Evolutionary conservation across 2,797 vertebrate species (phyloP).

Genomic region (Diplodus puntazzo): DNA sequence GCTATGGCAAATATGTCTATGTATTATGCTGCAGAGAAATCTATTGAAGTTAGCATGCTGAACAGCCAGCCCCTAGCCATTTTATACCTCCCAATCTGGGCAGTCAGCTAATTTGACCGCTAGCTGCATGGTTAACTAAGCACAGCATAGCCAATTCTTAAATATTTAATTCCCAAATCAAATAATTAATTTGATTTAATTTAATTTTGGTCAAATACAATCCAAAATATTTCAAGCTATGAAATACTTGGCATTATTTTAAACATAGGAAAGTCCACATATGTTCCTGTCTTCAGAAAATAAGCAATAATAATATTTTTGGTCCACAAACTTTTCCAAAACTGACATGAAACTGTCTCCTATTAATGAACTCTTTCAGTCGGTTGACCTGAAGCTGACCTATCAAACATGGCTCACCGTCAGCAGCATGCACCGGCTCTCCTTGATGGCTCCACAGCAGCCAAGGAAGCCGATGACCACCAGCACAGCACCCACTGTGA

Average conservation of each 20-base stretch:
- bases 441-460: conserved; percentile 87
- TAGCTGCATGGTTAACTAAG: too few relatives aligned
- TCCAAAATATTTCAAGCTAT: background rate
- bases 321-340: background rate
- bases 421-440: conserved; percentile 88
- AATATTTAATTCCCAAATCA: background rate
- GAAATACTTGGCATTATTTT: background rate
- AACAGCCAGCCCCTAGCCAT: too few relatives aligned
- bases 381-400: background rate
- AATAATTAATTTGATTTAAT: background rate
- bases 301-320: background rate
- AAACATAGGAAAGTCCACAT: background rate
- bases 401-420: conserved; percentile 75
- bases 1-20: too few relatives aligned
- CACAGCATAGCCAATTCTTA: too few relatives aligned
- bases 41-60: too few relatives aligned
- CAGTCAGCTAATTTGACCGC: too few relatives aligned
- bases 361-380: background rate
- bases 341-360: too few relatives aligned
- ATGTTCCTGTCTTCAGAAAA: too few relatives aligned
- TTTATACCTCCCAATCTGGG: too few relatives aligned
- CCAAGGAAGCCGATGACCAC: conserved; percentile 88
- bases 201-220: background rate
- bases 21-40: too few relatives aligned
- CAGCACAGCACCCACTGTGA: conserved; percentile 81